Base-by-base conservation (phyloP, 2,113 vertebrate species). In the Cranoglanis bouderius region DNA sequence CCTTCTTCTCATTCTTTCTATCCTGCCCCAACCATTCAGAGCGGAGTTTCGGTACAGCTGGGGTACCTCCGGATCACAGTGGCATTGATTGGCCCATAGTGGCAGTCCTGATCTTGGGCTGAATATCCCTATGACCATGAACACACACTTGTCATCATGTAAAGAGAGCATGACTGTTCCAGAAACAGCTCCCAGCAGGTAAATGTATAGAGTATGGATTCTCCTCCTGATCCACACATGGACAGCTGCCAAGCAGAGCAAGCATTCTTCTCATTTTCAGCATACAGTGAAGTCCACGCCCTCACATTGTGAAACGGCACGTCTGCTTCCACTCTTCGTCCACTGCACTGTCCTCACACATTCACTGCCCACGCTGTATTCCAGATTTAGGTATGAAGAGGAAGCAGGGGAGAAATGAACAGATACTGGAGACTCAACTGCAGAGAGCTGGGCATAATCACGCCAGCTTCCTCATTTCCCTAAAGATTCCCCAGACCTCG, bases 291-390 rank as follows among this genome's bases (percentile, higher is more conserved):
- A 29, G 26, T 75, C 53, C 77, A 89, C 84, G 88, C 78, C 63
- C 57, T 53, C 16, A 35, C 32, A 9, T 74, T 72, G 81, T 40
- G 81, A 53, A 61, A 78, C 88, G 55, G 35, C 12, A 46, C 6
- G 19, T 55, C 77, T 83, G 85, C 90, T 84, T 88, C 90, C 90
- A 91, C 87, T 89, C 90, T n/a, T 88, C 84, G 84, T 63, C 80
- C 63, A 46, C n/a, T 35, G 72, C 72, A 84, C 82, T 70, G 38
- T 35, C 83, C 46, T 46, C 35, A 43, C 38, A 88, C 35, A 78
- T 49, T 80, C 63, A 53, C n/a, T 74, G 53, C 78, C 81, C 80
- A 65, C 43, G 26, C 57, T 59, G n/a, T 7, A 5, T 43, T 89
- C 40, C 67, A 55, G 46, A 85, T 80, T 57, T 55, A 70, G 82